Evolutionary conservation across 2,888 invertebrate genomes (phyloP).

Genomic region (Epirrita christyi): DNA sequence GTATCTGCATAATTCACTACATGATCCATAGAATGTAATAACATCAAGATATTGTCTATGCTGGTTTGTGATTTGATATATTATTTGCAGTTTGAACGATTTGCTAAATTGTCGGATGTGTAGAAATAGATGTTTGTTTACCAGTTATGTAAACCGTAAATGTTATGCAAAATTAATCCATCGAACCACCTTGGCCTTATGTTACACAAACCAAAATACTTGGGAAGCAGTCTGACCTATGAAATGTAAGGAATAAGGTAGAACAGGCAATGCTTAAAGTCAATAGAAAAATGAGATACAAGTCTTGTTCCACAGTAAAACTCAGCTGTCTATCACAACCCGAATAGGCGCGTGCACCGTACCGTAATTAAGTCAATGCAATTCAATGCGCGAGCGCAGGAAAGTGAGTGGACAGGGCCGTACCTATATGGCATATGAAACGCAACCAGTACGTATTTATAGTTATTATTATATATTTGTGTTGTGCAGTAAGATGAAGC

Average conservation of each 20-base stretch:
- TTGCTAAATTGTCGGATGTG: slow-evolving; percentile 20
- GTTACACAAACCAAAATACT: no score
- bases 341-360: slow-evolving; percentile 38
- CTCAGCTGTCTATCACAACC: neutral
- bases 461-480: no score
- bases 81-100: slow-evolving; percentile 30
- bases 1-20: slow-evolving; percentile 46
- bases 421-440: slow-evolving; percentile 66
- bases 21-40: slow-evolving; percentile 39
- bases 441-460: slow-evolving; percentile 48
- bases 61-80: slow-evolving; percentile 35
- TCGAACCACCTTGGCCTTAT: no score
- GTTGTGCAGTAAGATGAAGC: slow-evolving; percentile 41
- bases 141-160: neutral
- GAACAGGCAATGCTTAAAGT: neutral
- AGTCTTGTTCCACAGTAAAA: no score
- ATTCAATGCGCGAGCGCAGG: slow-evolving; percentile 65
- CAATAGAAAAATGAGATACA: no score
- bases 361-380: slow-evolving; percentile 65
- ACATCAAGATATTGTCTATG: slow-evolving; percentile 27
- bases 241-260: no score
- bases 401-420: slow-evolving; percentile 73
- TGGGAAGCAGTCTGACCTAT: no score
- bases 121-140: slow-evolving; percentile 16
- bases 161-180: slow-evolving; percentile 3